Percentiles rank a stretch among this genome's conserved stretches.
Conservation (phyloP, 1,140 invertebrate genomes). For the Ephestia elutella region DNA sequence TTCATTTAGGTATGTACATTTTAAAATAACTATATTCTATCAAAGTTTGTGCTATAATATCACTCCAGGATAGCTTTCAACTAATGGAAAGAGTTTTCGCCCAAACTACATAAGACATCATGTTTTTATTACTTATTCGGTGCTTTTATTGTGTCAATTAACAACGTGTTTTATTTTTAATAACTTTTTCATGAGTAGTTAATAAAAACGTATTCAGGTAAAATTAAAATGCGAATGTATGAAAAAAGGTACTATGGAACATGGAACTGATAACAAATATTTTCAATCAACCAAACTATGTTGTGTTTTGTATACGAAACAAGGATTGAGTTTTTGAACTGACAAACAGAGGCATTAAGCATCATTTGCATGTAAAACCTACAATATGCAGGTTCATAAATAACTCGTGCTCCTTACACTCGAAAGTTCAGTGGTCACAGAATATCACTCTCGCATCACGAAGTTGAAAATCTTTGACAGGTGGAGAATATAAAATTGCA, state of each 20-base stretch:
- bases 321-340: not conserved
- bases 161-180: not conserved
- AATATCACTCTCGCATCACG: conserved; percentile 55
- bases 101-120: not conserved
- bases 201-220: too few relatives aligned
- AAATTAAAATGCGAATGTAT: too few relatives aligned
- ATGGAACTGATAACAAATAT: too few relatives aligned
- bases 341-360: conserved; percentile 21
- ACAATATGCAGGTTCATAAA: conserved; percentile 66
- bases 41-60: conserved; percentile 32
- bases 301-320: not conserved
- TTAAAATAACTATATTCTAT: conserved; percentile 13
- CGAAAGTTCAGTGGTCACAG: conserved; percentile 46
- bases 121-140: not conserved
- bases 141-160: not conserved
- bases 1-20: conserved; percentile 28
- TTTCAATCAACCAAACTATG: not conserved
- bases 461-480: conserved; percentile 39
- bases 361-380: conserved; percentile 34
- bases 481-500: conserved; percentile 44
- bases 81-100: not conserved
- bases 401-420: conserved; percentile 53
- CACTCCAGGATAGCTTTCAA: conserved; percentile 21
- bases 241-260: too few relatives aligned
- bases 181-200: too few relatives aligned